Evolutionary conservation across 2,113 vertebrate genomes (phyloP).

Genomic region (Burhinus bistriatus): DNA sequence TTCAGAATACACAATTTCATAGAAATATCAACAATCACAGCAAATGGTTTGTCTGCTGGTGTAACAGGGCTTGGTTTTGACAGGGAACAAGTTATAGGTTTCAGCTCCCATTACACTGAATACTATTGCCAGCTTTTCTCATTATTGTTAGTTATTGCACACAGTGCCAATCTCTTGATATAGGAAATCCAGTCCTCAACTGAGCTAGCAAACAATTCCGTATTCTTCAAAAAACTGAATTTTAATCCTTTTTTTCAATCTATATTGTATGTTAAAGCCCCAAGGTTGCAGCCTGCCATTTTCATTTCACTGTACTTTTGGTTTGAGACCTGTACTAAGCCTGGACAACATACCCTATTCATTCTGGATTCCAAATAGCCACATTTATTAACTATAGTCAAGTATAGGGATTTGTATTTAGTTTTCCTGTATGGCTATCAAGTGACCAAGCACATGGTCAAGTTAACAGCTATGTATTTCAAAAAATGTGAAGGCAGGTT

Average conservation of each 20-base stretch:
- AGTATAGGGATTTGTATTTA: neutral
- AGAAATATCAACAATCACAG: neutral
- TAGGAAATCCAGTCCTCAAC: neutral
- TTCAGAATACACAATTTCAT: neutral
- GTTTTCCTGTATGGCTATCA: neutral
- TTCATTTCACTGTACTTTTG: neutral
- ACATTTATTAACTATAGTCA: neutral
- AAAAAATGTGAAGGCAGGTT: neutral
- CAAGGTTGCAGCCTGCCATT: neutral
- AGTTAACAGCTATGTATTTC: neutral
- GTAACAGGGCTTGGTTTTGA: neutral
- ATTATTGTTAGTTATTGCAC: neutral
- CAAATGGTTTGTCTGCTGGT: neutral
- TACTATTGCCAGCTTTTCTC: neutral
- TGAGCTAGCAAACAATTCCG: neutral
- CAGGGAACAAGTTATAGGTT: neutral
- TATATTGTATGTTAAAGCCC: neutral
- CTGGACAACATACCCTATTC: neutral
- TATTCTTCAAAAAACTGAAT: neutral
- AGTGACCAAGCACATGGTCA: neutral
- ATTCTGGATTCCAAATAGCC: neutral
- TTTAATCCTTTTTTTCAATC: rapidly evolving
- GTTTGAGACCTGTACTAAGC: neutral
- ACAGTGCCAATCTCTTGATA: neutral
- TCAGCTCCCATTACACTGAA: neutral